These are phyloP conservation scores for Charadrius vociferus DNA, from an alignment of 2,113 vertebrate genomes.

Conservation along the genomic window DNA sequence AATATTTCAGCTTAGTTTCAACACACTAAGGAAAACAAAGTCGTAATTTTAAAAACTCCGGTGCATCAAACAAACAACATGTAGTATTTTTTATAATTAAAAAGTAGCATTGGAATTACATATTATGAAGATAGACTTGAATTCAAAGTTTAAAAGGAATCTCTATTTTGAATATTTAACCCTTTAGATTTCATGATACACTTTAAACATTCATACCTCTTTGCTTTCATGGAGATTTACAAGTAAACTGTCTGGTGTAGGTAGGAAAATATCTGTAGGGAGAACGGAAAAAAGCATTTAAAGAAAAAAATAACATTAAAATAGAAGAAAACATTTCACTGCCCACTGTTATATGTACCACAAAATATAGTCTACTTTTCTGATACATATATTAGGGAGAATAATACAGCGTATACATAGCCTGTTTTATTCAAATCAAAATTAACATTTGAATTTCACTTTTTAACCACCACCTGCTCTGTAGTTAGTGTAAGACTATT, in stretches of 20 bases:
- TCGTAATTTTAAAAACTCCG: neutral
- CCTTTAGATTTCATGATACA: neutral
- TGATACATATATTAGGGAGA: neutral
- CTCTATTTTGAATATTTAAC: neutral
- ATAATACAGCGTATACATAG: neutral
- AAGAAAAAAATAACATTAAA: neutral
- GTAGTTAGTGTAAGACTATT: neutral
- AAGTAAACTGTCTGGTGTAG: constrained; percentile 92
- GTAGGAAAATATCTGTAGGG: constrained; percentile 90
- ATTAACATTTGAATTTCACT: neutral
- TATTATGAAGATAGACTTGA: neutral
- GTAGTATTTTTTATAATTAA: neutral
- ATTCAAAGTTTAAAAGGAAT: neutral
- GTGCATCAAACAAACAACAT: neutral
- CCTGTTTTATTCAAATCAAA: neutral
- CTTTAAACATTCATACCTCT: constrained; percentile 81
- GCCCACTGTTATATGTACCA: neutral
- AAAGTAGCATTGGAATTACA: neutral
- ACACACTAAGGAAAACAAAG: neutral
- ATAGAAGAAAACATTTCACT: neutral
- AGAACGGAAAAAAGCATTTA: neutral
- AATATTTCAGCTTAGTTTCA: neutral
- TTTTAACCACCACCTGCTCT: neutral
- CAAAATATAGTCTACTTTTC: neutral
- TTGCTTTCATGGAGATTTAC: constrained; percentile 95